Evolutionary conservation across 2,888 invertebrate species (phyloP).

Genomic region (Bellardia pandia): DNA sequence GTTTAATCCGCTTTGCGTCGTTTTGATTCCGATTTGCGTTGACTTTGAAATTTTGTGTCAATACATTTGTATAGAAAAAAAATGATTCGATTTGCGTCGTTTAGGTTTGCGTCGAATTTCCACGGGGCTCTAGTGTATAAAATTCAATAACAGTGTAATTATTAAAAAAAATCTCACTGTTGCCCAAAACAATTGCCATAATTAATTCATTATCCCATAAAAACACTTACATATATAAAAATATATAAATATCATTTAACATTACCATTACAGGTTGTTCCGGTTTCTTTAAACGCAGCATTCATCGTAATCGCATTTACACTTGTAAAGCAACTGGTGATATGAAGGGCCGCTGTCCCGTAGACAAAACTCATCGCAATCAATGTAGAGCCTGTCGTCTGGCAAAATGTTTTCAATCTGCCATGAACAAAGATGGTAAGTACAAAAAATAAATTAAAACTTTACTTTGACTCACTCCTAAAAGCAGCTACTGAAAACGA

Average conservation of each 20-base stretch:
- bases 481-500: not conserved
- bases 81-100: no score
- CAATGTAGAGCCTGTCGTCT: slow-evolving; percentile 98
- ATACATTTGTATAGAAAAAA: no score
- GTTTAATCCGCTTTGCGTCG: no score
- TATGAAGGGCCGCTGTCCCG: slow-evolving; percentile 95
- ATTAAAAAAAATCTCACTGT: not conserved
- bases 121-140: no score
- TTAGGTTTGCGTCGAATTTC: no score
- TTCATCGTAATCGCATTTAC: slow-evolving; percentile 97
- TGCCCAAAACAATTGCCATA: not conserved
- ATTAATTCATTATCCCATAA: slow-evolving; percentile 2
- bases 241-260: not conserved
- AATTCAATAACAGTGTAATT: no score
- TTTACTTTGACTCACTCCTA: not conserved
- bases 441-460: slow-evolving; percentile 28
- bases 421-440: slow-evolving; percentile 99
- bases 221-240: slow-evolving; percentile 1
- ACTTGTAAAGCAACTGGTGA: slow-evolving; percentile 98
- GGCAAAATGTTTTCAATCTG: slow-evolving; percentile 97
- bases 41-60: no score
- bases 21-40: no score
- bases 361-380: slow-evolving; percentile 98
- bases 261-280: slow-evolving; percentile 90
- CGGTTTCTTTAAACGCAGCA: slow-evolving; percentile 98